Evolutionary conservation across 2,888 invertebrate species (phyloP).

Genomic region (Epinotia bilunana): DNA sequence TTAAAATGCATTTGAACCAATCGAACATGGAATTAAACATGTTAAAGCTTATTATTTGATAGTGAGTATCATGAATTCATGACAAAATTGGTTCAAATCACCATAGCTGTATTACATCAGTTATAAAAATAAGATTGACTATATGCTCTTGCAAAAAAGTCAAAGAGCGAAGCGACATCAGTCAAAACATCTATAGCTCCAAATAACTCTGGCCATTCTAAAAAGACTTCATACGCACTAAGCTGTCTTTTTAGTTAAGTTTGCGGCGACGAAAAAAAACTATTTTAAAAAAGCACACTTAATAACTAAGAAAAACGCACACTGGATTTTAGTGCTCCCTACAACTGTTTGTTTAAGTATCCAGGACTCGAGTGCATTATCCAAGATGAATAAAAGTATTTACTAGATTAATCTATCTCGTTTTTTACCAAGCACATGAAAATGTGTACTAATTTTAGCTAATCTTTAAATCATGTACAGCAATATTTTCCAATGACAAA

Average conservation of each 20-base stretch:
- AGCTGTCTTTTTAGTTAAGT: slow-evolving; percentile 34
- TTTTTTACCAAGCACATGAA: neutral
- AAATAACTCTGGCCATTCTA: slow-evolving; percentile 4
- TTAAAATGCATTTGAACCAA: too few relatives aligned
- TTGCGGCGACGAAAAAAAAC: slow-evolving; percentile 54
- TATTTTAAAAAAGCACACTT: slow-evolving; percentile 71
- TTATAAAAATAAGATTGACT: too few relatives aligned
- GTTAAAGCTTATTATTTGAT: too few relatives aligned
- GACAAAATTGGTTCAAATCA: too few relatives aligned
- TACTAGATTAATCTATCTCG: neutral
- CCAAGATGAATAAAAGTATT: slow-evolving; percentile 48
- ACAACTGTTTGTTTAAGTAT: slow-evolving; percentile 55
- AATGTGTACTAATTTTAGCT: slow-evolving; percentile 14
- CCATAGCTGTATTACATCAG: too few relatives aligned
- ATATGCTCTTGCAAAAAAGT: too few relatives aligned
- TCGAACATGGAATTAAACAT: too few relatives aligned
- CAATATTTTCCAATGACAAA: neutral
- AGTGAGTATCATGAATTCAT: too few relatives aligned
- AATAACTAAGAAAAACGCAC: slow-evolving; percentile 68
- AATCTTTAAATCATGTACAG: neutral
- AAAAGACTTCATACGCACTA: neutral
- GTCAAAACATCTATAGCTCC: neutral
- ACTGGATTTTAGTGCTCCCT: slow-evolving; percentile 63
- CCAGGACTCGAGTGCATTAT: slow-evolving; percentile 45
- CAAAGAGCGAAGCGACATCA: too few relatives aligned